phyloP scores from a whole-genome alignment of 1,140 invertebrate genomes.

The Drosophila pseudoobscura region DNA sequence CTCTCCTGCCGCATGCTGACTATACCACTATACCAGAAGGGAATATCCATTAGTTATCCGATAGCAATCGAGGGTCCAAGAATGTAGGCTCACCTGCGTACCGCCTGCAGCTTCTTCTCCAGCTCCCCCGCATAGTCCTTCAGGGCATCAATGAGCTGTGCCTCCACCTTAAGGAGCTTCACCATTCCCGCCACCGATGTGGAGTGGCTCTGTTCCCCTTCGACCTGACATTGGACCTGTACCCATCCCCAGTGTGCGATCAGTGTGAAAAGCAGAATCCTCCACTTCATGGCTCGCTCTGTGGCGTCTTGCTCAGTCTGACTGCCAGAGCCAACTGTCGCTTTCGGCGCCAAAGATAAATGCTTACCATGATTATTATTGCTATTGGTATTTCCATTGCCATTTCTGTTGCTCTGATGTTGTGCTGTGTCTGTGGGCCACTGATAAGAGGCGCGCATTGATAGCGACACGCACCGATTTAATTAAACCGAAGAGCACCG shows the following conservation, averaged over 20 bases:
- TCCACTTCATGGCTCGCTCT: constrained; percentile 35
- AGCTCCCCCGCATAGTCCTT: constrained; percentile 88
- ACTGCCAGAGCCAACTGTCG: constrained; percentile 52
- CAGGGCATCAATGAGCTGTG: constrained; percentile 91
- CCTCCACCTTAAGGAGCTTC: constrained; percentile 93
- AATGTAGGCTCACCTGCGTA: constrained; percentile 48
- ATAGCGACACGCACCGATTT: constrained; percentile 41
- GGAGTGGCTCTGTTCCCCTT: constrained; percentile 57
- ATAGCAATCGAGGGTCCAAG: background rate
- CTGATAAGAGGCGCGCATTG: constrained; percentile 41
- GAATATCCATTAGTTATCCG: background rate
- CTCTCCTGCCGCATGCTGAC: constrained; percentile 87
- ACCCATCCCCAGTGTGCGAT: background rate
- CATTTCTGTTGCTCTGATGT: constrained; percentile 1
- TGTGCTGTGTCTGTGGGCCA: background rate
- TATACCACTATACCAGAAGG: constrained; percentile 13
- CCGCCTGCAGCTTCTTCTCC: constrained; percentile 49
- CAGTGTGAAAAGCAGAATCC: constrained; percentile 7
- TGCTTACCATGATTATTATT: constrained; percentile 3
- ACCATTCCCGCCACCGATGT: constrained; percentile 95
- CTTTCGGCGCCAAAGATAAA: constrained; percentile 51
- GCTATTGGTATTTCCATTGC: constrained; percentile 11
- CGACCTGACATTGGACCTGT: constrained; percentile 3
- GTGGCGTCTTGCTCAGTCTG: constrained; percentile 33
- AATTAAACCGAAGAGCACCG: constrained; percentile 37